Evolutionary conservation across 2,113 vertebrate genomes (phyloP).

Genomic region (Elanus axillaris): DNA sequence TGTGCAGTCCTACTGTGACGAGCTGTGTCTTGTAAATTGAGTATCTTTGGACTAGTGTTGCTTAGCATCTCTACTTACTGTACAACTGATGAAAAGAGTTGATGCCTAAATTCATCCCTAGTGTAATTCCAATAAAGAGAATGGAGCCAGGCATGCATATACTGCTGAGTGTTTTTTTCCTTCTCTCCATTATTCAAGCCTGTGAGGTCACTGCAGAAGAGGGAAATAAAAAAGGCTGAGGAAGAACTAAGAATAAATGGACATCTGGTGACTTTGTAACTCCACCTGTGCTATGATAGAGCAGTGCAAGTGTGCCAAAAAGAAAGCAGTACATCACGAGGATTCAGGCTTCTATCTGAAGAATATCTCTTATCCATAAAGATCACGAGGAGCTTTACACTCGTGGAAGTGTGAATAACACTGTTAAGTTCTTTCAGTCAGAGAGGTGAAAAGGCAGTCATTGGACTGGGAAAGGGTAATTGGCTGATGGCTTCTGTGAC

Average conservation of each 20-base stretch:
- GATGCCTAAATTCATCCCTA: not conserved
- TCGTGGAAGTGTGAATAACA: conserved; percentile 40
- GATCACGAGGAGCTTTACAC: conserved; percentile 25
- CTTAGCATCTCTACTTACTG: not conserved
- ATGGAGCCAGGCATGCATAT: not conserved
- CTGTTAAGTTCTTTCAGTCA: conserved; percentile 24
- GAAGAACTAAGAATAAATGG: not conserved
- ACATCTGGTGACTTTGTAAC: not conserved
- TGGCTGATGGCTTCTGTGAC: conserved; percentile 52
- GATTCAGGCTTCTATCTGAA: not conserved
- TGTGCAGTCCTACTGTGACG: not conserved
- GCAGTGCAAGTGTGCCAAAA: not conserved
- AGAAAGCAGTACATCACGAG: not conserved
- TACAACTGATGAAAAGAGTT: not conserved
- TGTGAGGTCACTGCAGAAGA: not conserved
- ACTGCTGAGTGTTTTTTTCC: not conserved
- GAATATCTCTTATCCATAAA: conserved; percentile 27
- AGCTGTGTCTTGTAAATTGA: not conserved
- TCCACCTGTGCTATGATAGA: not conserved
- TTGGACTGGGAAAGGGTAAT: conserved; percentile 49
- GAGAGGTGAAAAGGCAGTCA: conserved; percentile 43
- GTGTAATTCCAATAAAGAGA: not conserved
- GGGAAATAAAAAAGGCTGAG: not conserved
- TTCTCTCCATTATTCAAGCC: not conserved
- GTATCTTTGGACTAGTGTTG: not conserved